Conservation (phyloP, 2,888 invertebrate genomes). For the Sinopyrophorus schimmeli region DNA sequence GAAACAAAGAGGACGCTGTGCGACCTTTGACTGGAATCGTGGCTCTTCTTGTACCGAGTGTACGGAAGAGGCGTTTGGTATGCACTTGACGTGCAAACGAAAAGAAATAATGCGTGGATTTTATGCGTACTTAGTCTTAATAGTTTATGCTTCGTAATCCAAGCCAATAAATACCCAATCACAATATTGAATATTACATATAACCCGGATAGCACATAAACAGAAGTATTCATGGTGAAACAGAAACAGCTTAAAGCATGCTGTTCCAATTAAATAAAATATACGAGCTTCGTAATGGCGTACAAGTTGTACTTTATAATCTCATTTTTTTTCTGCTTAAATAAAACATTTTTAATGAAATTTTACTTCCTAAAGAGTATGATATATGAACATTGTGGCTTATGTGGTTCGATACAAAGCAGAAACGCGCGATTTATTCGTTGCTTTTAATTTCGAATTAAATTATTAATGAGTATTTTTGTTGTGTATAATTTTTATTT, state of each 20-base stretch:
- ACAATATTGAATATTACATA: constrained; percentile 54
- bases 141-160: constrained; percentile 17
- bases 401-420: too few species aligned
- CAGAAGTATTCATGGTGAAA: constrained; percentile 47
- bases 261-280: constrained; percentile 53
- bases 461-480: too few species aligned
- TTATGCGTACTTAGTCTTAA: constrained; percentile 9
- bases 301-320: constrained; percentile 18
- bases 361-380: constrained; percentile 9
- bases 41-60: too few species aligned
- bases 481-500: too few species aligned
- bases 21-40: too few species aligned
- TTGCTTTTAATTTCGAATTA: too few species aligned
- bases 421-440: too few species aligned
- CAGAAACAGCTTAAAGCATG: constrained; percentile 48
- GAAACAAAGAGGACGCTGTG: too few species aligned
- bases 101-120: constrained; percentile 1
- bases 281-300: constrained; percentile 47
- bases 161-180: constrained; percentile 51
- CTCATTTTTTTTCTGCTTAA: constrained; percentile 12
- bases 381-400: too few species aligned
- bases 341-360: constrained; percentile 17
- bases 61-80: too few species aligned
- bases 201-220: constrained; percentile 47
- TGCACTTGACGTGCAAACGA: neutral